Percentiles rank a stretch among this genome's conserved stretches.
Conservation (phyloP, 2,797 vertebrate species). For the Scarus forsteni region DNA sequence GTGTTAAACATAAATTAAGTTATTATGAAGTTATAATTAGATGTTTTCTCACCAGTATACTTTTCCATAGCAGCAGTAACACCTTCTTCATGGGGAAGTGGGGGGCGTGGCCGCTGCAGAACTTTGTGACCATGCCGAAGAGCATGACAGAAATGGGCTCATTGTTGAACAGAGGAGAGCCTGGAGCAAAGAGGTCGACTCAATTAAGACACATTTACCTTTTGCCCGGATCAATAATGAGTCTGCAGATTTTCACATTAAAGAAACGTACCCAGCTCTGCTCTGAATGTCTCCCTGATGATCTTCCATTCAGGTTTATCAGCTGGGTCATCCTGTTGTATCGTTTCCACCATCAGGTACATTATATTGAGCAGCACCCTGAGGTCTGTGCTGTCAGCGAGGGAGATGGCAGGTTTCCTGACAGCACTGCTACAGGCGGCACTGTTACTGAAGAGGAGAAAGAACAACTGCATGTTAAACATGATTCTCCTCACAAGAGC, state of each 20-base stretch:
- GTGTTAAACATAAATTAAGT: neutral
- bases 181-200: slow-evolving; percentile 70
- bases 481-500: neutral
- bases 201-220: slow-evolving; percentile 2
- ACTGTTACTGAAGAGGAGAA: slow-evolving; percentile 88
- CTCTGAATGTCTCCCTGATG: slow-evolving; percentile 92
- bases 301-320: slow-evolving; percentile 93
- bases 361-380: slow-evolving; percentile 97
- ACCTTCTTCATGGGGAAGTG: slow-evolving; percentile 99
- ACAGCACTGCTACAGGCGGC: slow-evolving; percentile 97
- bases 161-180: slow-evolving; percentile 93
- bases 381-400: slow-evolving; percentile 98
- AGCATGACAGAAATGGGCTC: slow-evolving; percentile 98
- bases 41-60: slow-evolving; percentile 87
- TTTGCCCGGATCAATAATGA: neutral
- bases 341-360: slow-evolving; percentile 96
- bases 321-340: slow-evolving; percentile 91
- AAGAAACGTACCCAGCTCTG: slow-evolving; percentile 89
- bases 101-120: slow-evolving; percentile 97
- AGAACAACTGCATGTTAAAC: neutral
- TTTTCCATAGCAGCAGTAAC: slow-evolving; percentile 96
- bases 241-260: neutral
- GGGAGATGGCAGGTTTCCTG: slow-evolving; percentile 97
- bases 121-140: slow-evolving; percentile 98
- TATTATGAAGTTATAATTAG: too few species aligned